A percentile compares a stretch with the other conserved stretches of the same genome.
These are phyloP conservation scores for Echeneis naucrates DNA, from an alignment of 2,797 vertebrate species.

Conservation along the genomic window DNA sequence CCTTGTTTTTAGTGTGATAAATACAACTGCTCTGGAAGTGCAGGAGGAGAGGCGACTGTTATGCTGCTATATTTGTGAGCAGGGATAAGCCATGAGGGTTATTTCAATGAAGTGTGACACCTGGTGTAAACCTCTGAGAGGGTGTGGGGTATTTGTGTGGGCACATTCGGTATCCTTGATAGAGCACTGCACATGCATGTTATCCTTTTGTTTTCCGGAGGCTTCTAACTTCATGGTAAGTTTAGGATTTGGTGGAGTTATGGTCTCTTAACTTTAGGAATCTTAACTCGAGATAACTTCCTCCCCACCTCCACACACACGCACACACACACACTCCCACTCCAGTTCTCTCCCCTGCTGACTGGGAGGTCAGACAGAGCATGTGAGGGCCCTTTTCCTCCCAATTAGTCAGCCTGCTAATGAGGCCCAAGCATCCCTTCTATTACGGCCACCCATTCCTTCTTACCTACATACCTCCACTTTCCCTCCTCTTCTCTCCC, in stretches of 20 bases:
- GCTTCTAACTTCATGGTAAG: slow-evolving; percentile 44
- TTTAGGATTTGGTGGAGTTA: slow-evolving; percentile 51
- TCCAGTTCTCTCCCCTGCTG: slow-evolving; percentile 73
- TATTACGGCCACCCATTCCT: slow-evolving; percentile 65
- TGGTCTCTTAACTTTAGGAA: slow-evolving; percentile 64
- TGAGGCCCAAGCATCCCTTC: slow-evolving; percentile 78
- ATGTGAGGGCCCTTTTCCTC: slow-evolving; percentile 84
- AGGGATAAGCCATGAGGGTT: slow-evolving; percentile 64
- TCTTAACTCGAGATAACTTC: slow-evolving; percentile 33
- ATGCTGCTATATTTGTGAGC: slow-evolving; percentile 50
- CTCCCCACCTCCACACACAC: background rate
- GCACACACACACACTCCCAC: slow-evolving; percentile 35
- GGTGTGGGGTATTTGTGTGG: slow-evolving; percentile 40
- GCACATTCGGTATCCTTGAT: slow-evolving; percentile 25
- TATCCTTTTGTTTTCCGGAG: slow-evolving; percentile 47
- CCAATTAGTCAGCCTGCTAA: slow-evolving; percentile 86
- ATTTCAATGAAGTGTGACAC: slow-evolving; percentile 81
- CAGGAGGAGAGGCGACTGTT: slow-evolving; percentile 56
- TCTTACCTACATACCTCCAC: slow-evolving; percentile 54
- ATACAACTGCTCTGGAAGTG: slow-evolving; percentile 52
- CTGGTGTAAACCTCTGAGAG: slow-evolving; percentile 76
- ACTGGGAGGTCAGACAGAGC: slow-evolving; percentile 83
- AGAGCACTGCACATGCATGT: slow-evolving; percentile 21
- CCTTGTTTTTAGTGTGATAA: slow-evolving; percentile 64
- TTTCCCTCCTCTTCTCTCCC: slow-evolving; percentile 6